Evolutionary conservation across 2,113 vertebrate species (phyloP).

Genomic region (Myiozetetes cayanensis): DNA sequence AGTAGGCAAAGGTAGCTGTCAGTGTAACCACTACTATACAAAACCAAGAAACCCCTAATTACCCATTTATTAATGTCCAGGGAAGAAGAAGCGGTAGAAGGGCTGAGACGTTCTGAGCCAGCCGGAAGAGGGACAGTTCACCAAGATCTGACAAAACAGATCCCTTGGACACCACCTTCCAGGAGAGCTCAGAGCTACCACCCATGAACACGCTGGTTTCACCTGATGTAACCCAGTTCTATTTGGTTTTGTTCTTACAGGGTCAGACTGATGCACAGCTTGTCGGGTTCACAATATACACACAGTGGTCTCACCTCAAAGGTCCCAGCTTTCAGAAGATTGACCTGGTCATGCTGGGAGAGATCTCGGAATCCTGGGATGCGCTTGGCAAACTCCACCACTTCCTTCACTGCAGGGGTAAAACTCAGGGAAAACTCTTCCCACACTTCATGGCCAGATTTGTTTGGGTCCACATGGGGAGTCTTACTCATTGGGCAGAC

Average conservation of each 20-base stretch:
- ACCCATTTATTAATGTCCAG: neutral
- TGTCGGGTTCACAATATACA: neutral
- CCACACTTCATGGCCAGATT: slow-evolving; percentile 94
- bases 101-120: neutral
- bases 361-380: slow-evolving; percentile 95
- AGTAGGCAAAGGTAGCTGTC: neutral
- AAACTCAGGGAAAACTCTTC: slow-evolving; percentile 98
- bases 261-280: neutral
- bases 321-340: slow-evolving; percentile 94
- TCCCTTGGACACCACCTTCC: neutral
- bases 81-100: neutral
- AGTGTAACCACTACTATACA: neutral
- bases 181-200: neutral
- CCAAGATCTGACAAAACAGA: neutral
- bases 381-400: slow-evolving; percentile 95
- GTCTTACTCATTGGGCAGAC: slow-evolving; percentile 94
- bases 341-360: slow-evolving; percentile 93
- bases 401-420: slow-evolving; percentile 94
- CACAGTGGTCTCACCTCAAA: slow-evolving; percentile 86
- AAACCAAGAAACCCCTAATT: neutral
- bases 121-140: neutral
- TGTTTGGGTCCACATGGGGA: slow-evolving; percentile 88
- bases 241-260: neutral
- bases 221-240: neutral
- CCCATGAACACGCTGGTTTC: neutral